Base-by-base conservation (phyloP, 2,888 invertebrate genomes). In the Erpobdella octoculata region DNA sequence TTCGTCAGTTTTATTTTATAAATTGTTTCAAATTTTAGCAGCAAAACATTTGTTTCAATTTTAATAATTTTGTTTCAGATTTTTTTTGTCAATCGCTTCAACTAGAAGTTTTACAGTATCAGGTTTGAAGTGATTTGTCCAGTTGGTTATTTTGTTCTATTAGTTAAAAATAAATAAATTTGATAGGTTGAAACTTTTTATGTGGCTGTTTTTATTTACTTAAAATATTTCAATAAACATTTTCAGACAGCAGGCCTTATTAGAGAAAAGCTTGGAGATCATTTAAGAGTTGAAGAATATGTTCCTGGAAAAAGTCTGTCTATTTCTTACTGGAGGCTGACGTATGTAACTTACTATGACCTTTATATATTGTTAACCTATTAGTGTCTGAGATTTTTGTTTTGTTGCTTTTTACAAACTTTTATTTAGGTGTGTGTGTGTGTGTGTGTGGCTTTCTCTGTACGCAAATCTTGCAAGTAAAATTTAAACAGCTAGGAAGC, bases 21-120 rank as follows among this genome's bases (percentile, higher is more conserved):
- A 36, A 36, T 48, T 36, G 33, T 5, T 53, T 1, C 5, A 53
- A 9, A 53, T 9, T n/a, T 12, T 5, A 12, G 21, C 28, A 8
- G 53, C 28, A 41, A 41, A 41, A 12, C n/a, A n/a, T n/a, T n/a
- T n/a, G n/a, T n/a, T n/a, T n/a, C n/a, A n/a, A n/a, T n/a, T n/a
- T n/a, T n/a, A n/a, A n/a, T 21, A 1, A 25, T 53, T 15, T 15
- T 15, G 9, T 6, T 21, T 28, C 68, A 81, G 81, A 83, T 79
- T 80, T 89, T 80, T 96, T 99, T 84, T 94, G 95, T 80, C 92
- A 95, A 79, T 92, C 93, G 0, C 85, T 98, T 36, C 97, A 98
- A 80, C 85, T 99, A 37, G 95, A 96, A 84, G 86, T 90, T 25
- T 79, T 87, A 6, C 83, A 84, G 75, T 85, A 86, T 72, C 87